Base-by-base conservation (phyloP, 2,888 invertebrate species). In the Pilophorus perplexus region DNA sequence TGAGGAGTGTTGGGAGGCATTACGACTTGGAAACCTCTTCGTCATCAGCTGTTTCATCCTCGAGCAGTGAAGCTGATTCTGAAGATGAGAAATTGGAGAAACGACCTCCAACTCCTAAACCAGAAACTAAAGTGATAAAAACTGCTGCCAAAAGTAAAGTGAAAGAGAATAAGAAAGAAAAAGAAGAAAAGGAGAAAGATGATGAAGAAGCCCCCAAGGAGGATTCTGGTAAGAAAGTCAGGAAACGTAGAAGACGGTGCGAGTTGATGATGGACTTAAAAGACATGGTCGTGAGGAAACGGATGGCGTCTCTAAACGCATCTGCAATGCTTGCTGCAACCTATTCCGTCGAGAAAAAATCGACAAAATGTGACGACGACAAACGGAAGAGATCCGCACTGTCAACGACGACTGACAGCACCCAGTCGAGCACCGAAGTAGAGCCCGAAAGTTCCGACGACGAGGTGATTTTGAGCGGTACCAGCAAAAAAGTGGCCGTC, bases 221-320 rank as follows among this genome's bases (percentile, higher is more conserved):
- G 28, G 70, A 69, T 10, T 38, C 68, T 6, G 77, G 18, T 77
- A 78, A 40, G 38, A 73, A 72, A 67, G 77, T 80, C 1, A 82
- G 82, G 73, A 82, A 82, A 73, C 80, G 81, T 71, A 69, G 71
- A 62, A 83, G 82, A 69, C 79, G 83, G 71, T 81, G 80, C 64
- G 85, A 86, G 75, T 78, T 84, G 40, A 82, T 85, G 23, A 88
- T 89, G 88, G 90, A 90, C 74, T 80, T 91, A 52, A 89, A 89
- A 74, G 91, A 91, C 72, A 90, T 91, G 85, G 87, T 92, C 4
- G 91, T 92, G 14, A 84, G 89, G 72, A 93, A 93, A 76, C 83
- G 93, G 27, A 92, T 93, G 92, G 93, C 93, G 18, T 91, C 91
- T 75, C 79, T 93, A 27, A 93, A 93, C 77, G 93, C 93, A 12